Base-by-base conservation (phyloP, 2,888 invertebrate species). In the Cinara cedri region DNA sequence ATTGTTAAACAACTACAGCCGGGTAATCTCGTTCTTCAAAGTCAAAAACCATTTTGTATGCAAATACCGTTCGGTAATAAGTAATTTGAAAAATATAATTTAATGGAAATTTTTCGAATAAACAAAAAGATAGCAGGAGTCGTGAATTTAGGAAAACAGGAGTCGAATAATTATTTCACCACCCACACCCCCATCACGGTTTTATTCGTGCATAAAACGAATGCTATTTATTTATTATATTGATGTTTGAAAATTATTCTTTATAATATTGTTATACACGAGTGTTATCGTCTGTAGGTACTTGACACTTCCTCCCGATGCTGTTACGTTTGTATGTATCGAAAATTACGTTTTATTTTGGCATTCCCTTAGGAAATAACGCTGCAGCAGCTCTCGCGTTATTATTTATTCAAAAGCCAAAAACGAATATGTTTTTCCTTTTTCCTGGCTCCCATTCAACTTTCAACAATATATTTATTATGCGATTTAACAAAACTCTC, bases 321-420 rank as follows among this genome's bases (percentile, higher is more conserved):
- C 2, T 46, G 66, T 70, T 70, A 78, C 78, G 70, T 70, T 70
- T 78, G 62, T 70, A 51, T 68, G 68, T 78, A 78, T 78, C 68
- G 78, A 78, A 78, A 78, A 78, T 78, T 78, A 78, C 78, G 60
- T 78, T 78, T 78, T 78, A 70, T 78, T 76, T 78, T 70, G 68
- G 78, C 78, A 42, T 70, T 78, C 78, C 78, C 78, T 70, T 60
- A 78, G 78, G 78, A 78, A 78, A 78, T 78, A 78, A 78, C 78
- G 34, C 34, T 6, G 34, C 14, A 42, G 70, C 57, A 49, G 70
- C 78, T 70, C 70, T 51, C 62, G 49, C 62, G 60, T 78, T 78
- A 78, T 78, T 78, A 78, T 78, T 78, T 78, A 78, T 78, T 78
- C 78, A 78, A 78, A 78, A 78, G 78, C 78, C 70, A 70, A 78